Conservation (phyloP, 1,140 invertebrate species). For the Acromyrmex charruanus region DNA sequence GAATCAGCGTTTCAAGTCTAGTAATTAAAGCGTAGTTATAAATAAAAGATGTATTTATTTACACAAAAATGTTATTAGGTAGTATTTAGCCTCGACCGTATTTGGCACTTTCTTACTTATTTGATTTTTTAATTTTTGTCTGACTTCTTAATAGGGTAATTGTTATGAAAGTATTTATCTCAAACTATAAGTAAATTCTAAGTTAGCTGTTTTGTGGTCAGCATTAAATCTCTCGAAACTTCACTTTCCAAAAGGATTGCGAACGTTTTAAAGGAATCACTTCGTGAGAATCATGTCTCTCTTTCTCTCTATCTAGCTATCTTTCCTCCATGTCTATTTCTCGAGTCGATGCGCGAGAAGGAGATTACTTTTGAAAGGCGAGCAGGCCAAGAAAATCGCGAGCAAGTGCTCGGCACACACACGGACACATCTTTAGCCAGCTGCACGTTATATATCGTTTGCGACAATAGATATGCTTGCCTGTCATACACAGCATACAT, state of each 20-base stretch:
- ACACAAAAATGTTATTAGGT: no score
- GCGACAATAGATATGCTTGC: conserved; percentile 46
- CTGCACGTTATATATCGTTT: conserved; percentile 21
- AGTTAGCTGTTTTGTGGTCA: conserved; percentile 12
- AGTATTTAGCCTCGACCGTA: no score
- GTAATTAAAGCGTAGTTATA: no score
- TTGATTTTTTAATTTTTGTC: neutral
- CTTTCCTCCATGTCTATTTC: conserved; percentile 26
- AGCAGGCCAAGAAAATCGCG: conserved; percentile 57
- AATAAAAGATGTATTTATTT: no score
- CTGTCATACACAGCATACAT: neutral
- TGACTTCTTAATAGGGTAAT: neutral
- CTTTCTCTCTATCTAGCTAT: neutral
- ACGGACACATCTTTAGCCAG: conserved; percentile 23
- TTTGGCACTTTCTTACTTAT: no score
- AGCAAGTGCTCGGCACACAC: neutral
- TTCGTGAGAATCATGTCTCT: conserved; percentile 35
- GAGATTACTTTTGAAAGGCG: conserved; percentile 69
- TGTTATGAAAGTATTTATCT: conserved; percentile 39
- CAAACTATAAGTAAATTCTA: conserved; percentile 11
- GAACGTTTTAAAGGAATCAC: conserved; percentile 64
- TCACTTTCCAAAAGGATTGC: conserved; percentile 25
- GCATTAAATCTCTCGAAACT: conserved; percentile 36
- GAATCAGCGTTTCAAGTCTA: no score
- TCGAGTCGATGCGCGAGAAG: conserved; percentile 45